Percentiles rank a stretch among this genome's conserved stretches.
Conservation (phyloP, 1,140 invertebrate species). For the Drosophila serrata region DNA sequence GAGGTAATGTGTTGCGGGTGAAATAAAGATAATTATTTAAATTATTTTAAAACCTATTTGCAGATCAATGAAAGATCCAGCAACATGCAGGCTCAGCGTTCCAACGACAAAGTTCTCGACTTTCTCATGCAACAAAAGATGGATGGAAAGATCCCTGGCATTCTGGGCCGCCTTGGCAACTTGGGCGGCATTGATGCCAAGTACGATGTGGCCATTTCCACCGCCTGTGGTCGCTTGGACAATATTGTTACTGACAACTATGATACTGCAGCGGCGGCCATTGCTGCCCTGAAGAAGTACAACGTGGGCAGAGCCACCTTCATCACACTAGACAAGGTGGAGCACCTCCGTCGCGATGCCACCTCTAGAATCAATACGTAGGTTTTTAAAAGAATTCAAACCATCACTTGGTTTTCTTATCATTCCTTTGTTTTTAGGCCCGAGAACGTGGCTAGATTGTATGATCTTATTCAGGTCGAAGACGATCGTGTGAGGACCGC, state of each 20-base stretch:
- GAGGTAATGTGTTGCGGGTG: no score
- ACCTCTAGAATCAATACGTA: slow-evolving; percentile 86
- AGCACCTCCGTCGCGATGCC: slow-evolving; percentile 86
- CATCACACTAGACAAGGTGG: slow-evolving; percentile 91
- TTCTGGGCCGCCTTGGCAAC: slow-evolving; percentile 96
- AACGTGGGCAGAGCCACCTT: slow-evolving; percentile 92
- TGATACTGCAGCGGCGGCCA: slow-evolving; percentile 93
- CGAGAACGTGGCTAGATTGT: slow-evolving; percentile 94
- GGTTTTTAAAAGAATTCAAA: no score
- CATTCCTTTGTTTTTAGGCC: no score
- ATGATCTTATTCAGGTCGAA: slow-evolving; percentile 94
- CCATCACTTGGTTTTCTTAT: no score
- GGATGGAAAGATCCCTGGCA: slow-evolving; percentile 91
- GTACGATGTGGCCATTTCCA: slow-evolving; percentile 98
- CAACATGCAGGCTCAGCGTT: slow-evolving; percentile 90
- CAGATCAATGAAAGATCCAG: slow-evolving; percentile 88
- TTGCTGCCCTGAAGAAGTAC: slow-evolving; percentile 92
- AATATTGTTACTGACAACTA: slow-evolving; percentile 97
- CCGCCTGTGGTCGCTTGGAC: slow-evolving; percentile 95
- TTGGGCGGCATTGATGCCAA: slow-evolving; percentile 97
- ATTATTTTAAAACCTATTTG: no score
- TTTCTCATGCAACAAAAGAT: slow-evolving; percentile 94
- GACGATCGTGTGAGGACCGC: slow-evolving; percentile 93
- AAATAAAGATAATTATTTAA: no score
- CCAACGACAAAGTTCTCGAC: slow-evolving; percentile 91